phyloP scores from a whole-genome alignment of 2,888 invertebrate genomes.

The Mycalesis mineus region DNA sequence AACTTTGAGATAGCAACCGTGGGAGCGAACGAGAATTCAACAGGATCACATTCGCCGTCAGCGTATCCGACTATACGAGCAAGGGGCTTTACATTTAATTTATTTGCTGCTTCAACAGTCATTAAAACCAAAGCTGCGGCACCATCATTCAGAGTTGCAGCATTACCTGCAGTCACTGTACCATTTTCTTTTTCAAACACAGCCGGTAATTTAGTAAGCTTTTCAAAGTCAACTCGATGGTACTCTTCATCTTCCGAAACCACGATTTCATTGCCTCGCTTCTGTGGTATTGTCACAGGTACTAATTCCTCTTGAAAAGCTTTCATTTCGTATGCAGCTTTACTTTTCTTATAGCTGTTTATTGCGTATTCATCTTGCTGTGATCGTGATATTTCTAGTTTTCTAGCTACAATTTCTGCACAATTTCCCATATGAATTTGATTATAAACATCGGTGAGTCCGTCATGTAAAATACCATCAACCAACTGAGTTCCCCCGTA shows the following conservation, averaged over 20 bases:
- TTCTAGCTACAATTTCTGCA: conserved; percentile 97
- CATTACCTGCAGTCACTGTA: conserved; percentile 98
- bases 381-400: conserved; percentile 87
- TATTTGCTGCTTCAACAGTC: conserved; percentile 85
- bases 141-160: conserved; percentile 98
- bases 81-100: conserved; percentile 88
- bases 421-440: conserved; percentile 99
- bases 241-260: conserved; percentile 96
- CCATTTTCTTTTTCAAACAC: conserved; percentile 96
- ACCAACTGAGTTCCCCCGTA: conserved; percentile 93
- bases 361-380: conserved; percentile 97
- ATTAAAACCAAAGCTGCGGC: conserved; percentile 94
- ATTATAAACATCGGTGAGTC: conserved; percentile 97
- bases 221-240: conserved; percentile 94
- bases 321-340: conserved; percentile 87
- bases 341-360: conserved; percentile 92
- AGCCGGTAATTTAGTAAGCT: conserved; percentile 89
- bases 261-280: conserved; percentile 85
- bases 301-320: conserved; percentile 90
- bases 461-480: conserved; percentile 98
- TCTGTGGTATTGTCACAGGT: conserved; percentile 89
- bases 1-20: conserved; percentile 93
- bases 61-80: conserved; percentile 94
- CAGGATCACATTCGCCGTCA: conserved; percentile 96
- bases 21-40: conserved; percentile 99